Base-by-base conservation (phyloP, 2,113 vertebrate genomes). In the Periophthalmodon schlosseri region DNA sequence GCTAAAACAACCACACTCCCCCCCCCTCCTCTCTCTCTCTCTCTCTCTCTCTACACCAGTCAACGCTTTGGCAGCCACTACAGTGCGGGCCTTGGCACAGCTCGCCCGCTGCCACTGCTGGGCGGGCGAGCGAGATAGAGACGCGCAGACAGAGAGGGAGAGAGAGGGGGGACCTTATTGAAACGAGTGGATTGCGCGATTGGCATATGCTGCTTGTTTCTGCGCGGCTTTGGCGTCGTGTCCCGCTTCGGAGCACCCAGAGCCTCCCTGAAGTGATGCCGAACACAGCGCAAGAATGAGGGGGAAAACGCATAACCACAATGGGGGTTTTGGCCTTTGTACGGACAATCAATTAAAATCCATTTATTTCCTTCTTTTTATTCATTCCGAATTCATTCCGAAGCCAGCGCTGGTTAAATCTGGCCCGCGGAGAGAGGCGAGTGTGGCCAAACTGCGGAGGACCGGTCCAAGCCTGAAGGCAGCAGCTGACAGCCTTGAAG, bases 311-410 rank as follows among this genome's bases (percentile, higher is more conserved):
- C 64, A 74, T 34, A 87, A 75, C 78, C 88, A 87, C 88, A 87
- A 79, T 75, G 80, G 80, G 81, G 70, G 46, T 73, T 75, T 75
- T 83, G 69, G 75, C 80, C 86, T 88, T 88, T 89, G 85, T 85
- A 46, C 84, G 84, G 76, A 75, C 66, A 78, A 88, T 83, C 91
- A 91, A 91, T 92, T 91, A 89, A 84, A 91, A 92, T 78, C 80
- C 75, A 80, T 88, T 91, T 75, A 81, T 82, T 87, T 78, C 69
- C 74, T 84, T 54, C 24, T 66, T 77, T 49, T 84, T 67, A 69
- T 58, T 74, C 75, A 67, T 70, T 81, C 69, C 78, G 61, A 74
- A 71, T 33, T 61, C 50, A 60, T 63, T 75, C 81, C 76, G 69
- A 44, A 87, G 89, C 83, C 84, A 85, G 79, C 75, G 75, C 85